These are phyloP conservation scores for Ctenodactylus gundi DNA, from an alignment of 2,113 vertebrate species.

Conservation along the genomic window DNA sequence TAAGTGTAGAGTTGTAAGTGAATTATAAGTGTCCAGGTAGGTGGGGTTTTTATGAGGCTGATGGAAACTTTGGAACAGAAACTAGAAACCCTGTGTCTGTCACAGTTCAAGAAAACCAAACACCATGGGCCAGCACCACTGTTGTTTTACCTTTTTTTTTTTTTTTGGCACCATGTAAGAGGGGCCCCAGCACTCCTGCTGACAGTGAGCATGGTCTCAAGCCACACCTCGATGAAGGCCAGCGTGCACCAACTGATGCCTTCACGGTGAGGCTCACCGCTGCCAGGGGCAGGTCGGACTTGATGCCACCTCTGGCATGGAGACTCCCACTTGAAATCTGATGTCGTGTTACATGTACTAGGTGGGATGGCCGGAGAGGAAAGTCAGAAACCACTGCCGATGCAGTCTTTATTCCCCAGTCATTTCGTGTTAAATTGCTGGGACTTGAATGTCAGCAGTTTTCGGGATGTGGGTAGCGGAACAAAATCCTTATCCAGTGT, in stretches of 20 bases:
- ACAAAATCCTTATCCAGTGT: conserved; percentile 47
- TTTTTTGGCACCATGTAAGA: neutral
- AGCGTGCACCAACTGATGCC: conserved; percentile 20
- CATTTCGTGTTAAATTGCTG: conserved; percentile 70
- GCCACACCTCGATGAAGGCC: conserved; percentile 45
- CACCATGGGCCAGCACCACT: neutral
- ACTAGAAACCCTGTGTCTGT: neutral
- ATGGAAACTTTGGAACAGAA: neutral
- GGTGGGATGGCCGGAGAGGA: conserved; percentile 31
- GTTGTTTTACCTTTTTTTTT: neutral
- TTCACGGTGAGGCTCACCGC: neutral
- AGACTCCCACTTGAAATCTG: neutral
- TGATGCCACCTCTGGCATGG: neutral
- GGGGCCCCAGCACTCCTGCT: neutral
- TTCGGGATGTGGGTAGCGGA: conserved; percentile 68
- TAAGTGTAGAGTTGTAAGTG: neutral
- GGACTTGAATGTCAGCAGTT: conserved; percentile 66
- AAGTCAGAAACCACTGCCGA: conserved; percentile 61
- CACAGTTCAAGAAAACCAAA: neutral
- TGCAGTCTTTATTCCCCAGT: conserved; percentile 66
- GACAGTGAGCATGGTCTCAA: neutral
- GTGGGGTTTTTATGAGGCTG: neutral
- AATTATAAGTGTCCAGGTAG: neutral
- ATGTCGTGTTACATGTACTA: conserved; percentile 43
- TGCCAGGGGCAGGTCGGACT: conserved; percentile 46